phyloP scores from a whole-genome alignment of 2,888 invertebrate genomes.

The Limenitis camilla region DNA sequence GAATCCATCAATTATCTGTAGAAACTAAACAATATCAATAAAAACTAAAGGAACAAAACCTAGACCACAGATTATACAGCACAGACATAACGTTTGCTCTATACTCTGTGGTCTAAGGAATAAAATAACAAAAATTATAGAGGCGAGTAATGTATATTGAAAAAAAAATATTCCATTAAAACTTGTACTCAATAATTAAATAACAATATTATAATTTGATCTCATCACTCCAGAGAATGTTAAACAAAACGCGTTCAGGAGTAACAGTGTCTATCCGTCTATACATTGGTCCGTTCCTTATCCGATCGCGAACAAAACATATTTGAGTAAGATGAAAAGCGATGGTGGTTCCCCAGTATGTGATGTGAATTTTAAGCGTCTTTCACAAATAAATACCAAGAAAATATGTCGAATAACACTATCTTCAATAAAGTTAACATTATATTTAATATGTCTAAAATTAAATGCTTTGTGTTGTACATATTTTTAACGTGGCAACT shows the following conservation, averaged over 20 bases:
- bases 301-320: conserved; percentile 37
- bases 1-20: conserved; percentile 44
- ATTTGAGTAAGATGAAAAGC: conserved; percentile 37
- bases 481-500: conserved; percentile 51
- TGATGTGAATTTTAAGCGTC: conserved; percentile 66
- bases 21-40: conserved; percentile 69
- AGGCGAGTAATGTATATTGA: conserved; percentile 69
- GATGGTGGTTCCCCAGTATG: conserved; percentile 46
- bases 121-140: conserved; percentile 63
- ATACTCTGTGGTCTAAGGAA: conserved; percentile 25
- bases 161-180: conserved; percentile 68
- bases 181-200: conserved; percentile 74
- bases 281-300: conserved; percentile 62
- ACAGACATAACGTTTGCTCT: conserved; percentile 16
- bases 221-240: conserved; percentile 59
- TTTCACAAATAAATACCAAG: conserved; percentile 55
- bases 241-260: conserved; percentile 47
- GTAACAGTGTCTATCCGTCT: conserved; percentile 49
- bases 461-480: conserved; percentile 74
- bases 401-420: conserved; percentile 47
- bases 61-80: conserved; percentile 22
- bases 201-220: conserved; percentile 74
- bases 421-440: conserved; percentile 62
- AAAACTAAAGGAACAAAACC: conserved; percentile 70
- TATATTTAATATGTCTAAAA: conserved; percentile 71